Evolutionary conservation across 2,888 invertebrate species (phyloP), one percentile per base, ranked within the genome.

Genomic region (Oasisia sp.): DNA sequence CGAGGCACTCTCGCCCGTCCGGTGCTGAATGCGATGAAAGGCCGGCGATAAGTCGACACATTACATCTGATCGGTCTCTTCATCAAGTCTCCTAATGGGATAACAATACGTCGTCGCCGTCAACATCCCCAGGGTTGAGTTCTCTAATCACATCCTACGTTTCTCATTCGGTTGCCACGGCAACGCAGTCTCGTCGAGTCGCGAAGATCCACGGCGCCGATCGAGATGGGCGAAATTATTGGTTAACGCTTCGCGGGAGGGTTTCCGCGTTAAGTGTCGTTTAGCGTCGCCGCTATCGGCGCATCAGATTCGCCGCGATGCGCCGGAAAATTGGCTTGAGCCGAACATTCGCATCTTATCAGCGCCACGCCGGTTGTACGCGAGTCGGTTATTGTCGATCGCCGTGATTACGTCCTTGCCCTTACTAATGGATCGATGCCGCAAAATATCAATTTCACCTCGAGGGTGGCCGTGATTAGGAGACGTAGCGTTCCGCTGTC

Each of bases 391-490:
- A 74, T 74, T n/a, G 74, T 74, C 74, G 74, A 74, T 74, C 74
- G 74, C 27, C 19, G 74, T 27, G 74, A 27, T 27, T 12, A 50
- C 12, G 50, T 50, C 50, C 50, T 50, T 74, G 74, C 74, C 74
- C 74, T 74, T 74, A 27, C 27, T 74, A 74, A 74, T 74, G 74
- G 74, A 74, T 74, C 74, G 74, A 74, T 74, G 19, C 74, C 27
- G 19, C 74, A 74, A 74, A 74, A 74, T 74, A 74, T 74, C 74
- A 74, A 74, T 74, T 74, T 74, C 74, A 74, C 74, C 74, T 74
- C 27, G 74, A 74, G 74, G 74, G 56, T 56, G 2, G 2, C 2
- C 11, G 56, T 74, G 74, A 50, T 50, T 50, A 50, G 50, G 74
- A 74, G 74, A 7, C 7, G 74, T 7, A 19, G 74, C 74, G 7